These are phyloP conservation scores for Mobula birostris DNA, from an alignment of 2,113 vertebrate genomes.

Conservation along the genomic window DNA sequence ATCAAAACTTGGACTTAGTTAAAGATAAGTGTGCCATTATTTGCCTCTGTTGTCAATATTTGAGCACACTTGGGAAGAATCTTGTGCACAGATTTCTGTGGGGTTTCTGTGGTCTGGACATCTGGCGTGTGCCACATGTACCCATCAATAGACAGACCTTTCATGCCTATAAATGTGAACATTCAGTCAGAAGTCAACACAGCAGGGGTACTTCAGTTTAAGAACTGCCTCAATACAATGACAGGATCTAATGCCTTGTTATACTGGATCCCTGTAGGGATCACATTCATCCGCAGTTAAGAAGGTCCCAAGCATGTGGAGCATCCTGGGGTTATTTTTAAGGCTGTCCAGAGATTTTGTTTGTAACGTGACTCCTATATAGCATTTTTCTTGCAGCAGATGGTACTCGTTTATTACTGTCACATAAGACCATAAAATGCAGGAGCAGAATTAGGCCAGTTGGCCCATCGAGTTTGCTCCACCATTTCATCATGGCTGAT, in stretches of 20 bases:
- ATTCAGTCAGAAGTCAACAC: neutral
- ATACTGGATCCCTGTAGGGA: constrained; percentile 10
- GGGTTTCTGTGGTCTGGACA: neutral
- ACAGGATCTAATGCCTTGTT: neutral
- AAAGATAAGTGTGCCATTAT: neutral
- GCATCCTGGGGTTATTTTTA: neutral
- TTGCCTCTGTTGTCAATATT: neutral
- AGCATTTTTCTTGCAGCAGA: no score
- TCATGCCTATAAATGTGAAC: neutral
- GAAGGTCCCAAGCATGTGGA: neutral
- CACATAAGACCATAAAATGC: no score
- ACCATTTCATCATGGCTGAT: no score
- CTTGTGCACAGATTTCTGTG: no score
- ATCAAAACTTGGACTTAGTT: neutral
- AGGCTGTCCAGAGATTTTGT: neutral
- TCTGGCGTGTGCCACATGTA: neutral
- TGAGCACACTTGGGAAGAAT: neutral
- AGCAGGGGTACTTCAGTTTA: neutral
- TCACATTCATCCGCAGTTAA: neutral
- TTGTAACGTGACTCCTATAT: neutral
- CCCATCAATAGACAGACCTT: neutral
- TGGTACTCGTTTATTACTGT: no score
- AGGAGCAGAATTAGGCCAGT: no score
- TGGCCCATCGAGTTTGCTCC: no score
- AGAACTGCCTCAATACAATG: neutral